phyloP scores from a whole-genome alignment of 2,113 vertebrate genomes.

The Eolophus roseicapilla region DNA sequence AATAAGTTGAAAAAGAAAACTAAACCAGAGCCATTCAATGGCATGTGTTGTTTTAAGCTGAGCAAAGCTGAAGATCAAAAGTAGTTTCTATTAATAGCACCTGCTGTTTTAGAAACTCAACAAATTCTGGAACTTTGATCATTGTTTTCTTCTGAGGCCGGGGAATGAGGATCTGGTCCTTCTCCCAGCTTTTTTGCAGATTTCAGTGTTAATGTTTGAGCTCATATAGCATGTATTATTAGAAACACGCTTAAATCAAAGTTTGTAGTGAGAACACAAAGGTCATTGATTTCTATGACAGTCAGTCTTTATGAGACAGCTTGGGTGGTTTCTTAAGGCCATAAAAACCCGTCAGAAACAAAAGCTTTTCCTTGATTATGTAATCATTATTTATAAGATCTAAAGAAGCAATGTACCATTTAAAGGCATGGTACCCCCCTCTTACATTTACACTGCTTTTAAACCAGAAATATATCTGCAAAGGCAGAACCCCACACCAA shows the following conservation, averaged over 20 bases:
- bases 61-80: neutral
- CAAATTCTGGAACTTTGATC: neutral
- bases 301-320: neutral
- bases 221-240: neutral
- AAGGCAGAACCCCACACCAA: neutral
- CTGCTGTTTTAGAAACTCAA: neutral
- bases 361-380: neutral
- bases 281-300: neutral
- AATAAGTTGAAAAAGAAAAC: neutral
- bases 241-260: neutral
- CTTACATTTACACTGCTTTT: neutral
- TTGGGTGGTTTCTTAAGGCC: neutral
- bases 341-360: neutral
- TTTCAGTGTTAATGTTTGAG: neutral
- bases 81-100: neutral
- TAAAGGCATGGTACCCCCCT: neutral
- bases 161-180: neutral
- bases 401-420: neutral
- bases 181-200: neutral
- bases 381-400: neutral
- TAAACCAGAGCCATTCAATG: neutral
- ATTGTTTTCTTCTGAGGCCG: neutral
- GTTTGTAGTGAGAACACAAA: neutral
- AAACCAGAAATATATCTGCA: neutral
- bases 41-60: neutral